These are phyloP conservation scores for Agriopis leucophaearia DNA, from an alignment of 2,888 invertebrate genomes.

Conservation along the genomic window DNA sequence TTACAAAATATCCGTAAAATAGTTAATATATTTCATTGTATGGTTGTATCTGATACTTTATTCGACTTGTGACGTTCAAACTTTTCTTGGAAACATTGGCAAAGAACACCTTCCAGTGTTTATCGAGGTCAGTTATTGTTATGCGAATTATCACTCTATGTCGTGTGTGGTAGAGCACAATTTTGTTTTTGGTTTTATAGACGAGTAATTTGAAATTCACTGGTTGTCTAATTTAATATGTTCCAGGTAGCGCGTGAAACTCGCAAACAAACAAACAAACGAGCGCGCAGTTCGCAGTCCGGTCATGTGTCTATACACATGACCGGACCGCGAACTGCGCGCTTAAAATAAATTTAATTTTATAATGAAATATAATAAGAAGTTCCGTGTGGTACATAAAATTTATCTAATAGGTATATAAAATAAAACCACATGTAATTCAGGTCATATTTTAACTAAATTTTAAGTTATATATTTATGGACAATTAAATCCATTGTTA, in stretches of 20 bases:
- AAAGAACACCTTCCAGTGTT: slow-evolving; percentile 37
- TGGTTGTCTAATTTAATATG: slow-evolving; percentile 60
- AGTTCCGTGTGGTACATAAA: too few species aligned
- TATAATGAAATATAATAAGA: too few species aligned
- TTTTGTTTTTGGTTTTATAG: slow-evolving; percentile 33
- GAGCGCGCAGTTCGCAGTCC: slow-evolving; percentile 28
- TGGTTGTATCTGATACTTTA: slow-evolving; percentile 16
- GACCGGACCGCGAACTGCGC: too few species aligned
- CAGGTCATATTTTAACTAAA: too few species aligned
- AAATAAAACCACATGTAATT: too few species aligned
- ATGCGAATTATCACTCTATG: slow-evolving; percentile 37
- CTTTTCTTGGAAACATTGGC: slow-evolving; percentile 47
- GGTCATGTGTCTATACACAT: too few species aligned
- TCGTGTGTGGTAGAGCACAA: slow-evolving; percentile 29
- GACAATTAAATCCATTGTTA: too few species aligned
- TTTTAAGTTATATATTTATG: too few species aligned
- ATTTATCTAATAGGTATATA: too few species aligned
- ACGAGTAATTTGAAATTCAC: slow-evolving; percentile 63
- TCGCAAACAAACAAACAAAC: slow-evolving; percentile 57
- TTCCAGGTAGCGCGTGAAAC: slow-evolving; percentile 67
- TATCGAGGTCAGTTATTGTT: slow-evolving; percentile 42
- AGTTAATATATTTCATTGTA: background rate
- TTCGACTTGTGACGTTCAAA: slow-evolving; percentile 29
- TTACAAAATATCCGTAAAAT: background rate
- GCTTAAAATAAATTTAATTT: too few species aligned